These are phyloP conservation scores for Gadus macrocephalus DNA, from an alignment of 2,113 vertebrate species.

Conservation along the genomic window DNA sequence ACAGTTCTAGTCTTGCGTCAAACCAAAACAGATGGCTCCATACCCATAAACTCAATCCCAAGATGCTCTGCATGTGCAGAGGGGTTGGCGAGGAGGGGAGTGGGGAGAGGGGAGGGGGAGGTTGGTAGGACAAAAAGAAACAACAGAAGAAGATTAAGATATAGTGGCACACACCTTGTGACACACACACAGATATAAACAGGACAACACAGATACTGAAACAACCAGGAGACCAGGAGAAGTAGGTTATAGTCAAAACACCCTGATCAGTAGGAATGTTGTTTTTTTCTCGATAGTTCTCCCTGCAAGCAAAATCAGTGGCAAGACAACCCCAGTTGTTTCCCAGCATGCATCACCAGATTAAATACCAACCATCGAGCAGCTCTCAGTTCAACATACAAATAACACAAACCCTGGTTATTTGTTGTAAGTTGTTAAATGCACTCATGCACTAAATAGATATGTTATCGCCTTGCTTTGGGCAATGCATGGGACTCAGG, in stretches of 20 bases:
- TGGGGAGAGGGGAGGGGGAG: slow-evolving; percentile 66
- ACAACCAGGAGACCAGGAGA: slow-evolving; percentile 24
- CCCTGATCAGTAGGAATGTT: too few species aligned
- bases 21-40: slow-evolving; percentile 82
- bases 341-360: background rate
- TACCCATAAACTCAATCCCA: slow-evolving; percentile 99
- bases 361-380: background rate
- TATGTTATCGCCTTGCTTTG: too few species aligned
- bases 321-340: background rate
- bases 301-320: background rate
- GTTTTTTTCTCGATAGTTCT: too few species aligned
- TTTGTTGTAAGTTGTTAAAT: too few species aligned
- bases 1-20: slow-evolving; percentile 59
- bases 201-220: slow-evolving; percentile 36
- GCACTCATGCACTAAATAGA: too few species aligned
- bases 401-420: too few species aligned
- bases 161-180: slow-evolving; percentile 57
- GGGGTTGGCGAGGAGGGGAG: slow-evolving; percentile 67
- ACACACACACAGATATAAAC: slow-evolving; percentile 40
- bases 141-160: slow-evolving; percentile 70
- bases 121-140: slow-evolving; percentile 68
- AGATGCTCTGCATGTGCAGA: slow-evolving; percentile 97
- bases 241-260: too few species aligned
- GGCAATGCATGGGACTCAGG: too few species aligned
- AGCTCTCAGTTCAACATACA: too few species aligned